Conservation (phyloP, 2,797 vertebrate genomes). For the Sebastes melanostomus region DNA sequence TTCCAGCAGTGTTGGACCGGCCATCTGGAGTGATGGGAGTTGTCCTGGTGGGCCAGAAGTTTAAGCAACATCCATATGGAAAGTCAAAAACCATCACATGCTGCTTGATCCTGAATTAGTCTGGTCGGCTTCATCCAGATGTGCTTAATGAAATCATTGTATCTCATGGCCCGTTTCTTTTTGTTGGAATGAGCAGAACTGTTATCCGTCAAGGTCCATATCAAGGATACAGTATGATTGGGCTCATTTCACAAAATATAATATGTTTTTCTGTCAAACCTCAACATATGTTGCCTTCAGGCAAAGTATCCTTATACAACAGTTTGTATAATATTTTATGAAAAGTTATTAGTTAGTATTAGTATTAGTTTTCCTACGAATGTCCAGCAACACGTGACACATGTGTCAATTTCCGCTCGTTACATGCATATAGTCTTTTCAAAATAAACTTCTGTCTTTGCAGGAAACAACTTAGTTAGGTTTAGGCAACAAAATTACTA, state of each 20-base stretch:
- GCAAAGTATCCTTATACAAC: too few species aligned
- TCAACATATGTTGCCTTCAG: background rate
- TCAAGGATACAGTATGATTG: background rate
- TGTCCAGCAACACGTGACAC: too few species aligned
- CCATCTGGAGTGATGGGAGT: background rate
- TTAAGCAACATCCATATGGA: background rate
- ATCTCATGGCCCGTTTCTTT: background rate
- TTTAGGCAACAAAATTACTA: too few species aligned
- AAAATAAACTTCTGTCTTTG: too few species aligned
- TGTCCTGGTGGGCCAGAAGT: background rate
- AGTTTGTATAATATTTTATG: too few species aligned
- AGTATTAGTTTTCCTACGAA: too few species aligned
- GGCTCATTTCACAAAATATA: background rate
- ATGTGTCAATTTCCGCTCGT: too few species aligned
- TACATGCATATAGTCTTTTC: too few species aligned
- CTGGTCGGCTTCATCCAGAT: conserved; percentile 2
- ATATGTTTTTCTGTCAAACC: background rate
- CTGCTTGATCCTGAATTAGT: background rate
- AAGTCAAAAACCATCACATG: background rate
- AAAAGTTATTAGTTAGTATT: too few species aligned
- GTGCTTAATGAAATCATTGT: background rate
- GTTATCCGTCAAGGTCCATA: background rate
- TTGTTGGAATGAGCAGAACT: background rate
- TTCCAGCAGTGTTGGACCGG: background rate
- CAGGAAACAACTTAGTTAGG: too few species aligned